Evolutionary conservation across 2,797 vertebrate species (phyloP).

Genomic region (Melanotaenia parkinsoni): DNA sequence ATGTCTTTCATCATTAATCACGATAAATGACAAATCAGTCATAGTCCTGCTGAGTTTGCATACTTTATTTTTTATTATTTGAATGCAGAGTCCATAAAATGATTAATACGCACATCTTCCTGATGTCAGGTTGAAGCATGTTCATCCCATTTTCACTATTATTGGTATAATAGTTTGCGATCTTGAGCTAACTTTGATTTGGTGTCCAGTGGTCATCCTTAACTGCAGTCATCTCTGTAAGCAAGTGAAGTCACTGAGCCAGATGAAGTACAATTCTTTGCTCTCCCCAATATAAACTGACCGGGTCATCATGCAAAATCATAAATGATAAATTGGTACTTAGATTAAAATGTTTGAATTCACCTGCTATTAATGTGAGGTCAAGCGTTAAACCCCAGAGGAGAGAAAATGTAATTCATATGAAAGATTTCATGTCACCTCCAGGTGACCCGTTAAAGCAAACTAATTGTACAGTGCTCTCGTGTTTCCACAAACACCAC

Average conservation of each 20-base stretch:
- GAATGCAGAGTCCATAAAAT: neutral
- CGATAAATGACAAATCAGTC: neutral
- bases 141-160: neutral
- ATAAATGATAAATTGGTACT: neutral
- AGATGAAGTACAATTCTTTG: neutral
- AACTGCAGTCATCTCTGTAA: neutral
- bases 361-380: constrained; percentile 34
- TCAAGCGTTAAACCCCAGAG: constrained; percentile 14
- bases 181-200: neutral
- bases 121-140: neutral
- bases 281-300: neutral
- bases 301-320: too few species aligned
- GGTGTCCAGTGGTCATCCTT: neutral
- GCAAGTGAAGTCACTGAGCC: neutral
- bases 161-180: neutral
- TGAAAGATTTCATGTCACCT: constrained; percentile 43
- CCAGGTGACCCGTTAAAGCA: constrained; percentile 35
- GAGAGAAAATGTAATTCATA: constrained; percentile 38
- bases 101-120: neutral
- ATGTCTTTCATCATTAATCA: neutral
- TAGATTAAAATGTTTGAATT: constrained; percentile 16
- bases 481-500: constrained; percentile 45
- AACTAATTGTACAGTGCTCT: constrained; percentile 41
- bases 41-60: neutral
- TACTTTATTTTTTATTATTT: neutral